These are phyloP conservation scores for Protomyctophum bolini DNA, from an alignment of 2,113 vertebrate genomes.

Conservation along the genomic window DNA sequence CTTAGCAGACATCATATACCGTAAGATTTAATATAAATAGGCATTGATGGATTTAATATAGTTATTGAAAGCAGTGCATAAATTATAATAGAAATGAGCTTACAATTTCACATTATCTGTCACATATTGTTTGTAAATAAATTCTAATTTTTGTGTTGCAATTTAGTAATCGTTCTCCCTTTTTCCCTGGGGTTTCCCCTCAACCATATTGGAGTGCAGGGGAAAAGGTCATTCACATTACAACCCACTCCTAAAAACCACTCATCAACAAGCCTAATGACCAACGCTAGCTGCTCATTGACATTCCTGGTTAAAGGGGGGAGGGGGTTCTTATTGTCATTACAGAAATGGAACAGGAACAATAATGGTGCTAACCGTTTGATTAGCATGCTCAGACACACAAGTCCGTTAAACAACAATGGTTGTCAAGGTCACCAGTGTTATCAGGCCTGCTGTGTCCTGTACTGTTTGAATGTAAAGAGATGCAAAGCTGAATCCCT, in stretches of 20 bases:
- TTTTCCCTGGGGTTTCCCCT: too few relatives aligned
- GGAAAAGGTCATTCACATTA: conserved; percentile 15
- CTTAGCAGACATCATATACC: conserved; percentile 13
- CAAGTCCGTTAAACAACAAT: conserved; percentile 31
- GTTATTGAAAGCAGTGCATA: too few relatives aligned
- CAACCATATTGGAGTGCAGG: neutral
- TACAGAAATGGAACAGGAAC: conserved; percentile 10
- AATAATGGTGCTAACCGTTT: neutral
- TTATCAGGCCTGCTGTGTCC: conserved; percentile 21
- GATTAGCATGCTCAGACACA: conserved; percentile 6
- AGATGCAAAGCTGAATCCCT: too few relatives aligned
- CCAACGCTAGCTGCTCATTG: conserved; percentile 18
- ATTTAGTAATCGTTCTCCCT: too few relatives aligned
- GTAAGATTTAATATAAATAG: conserved; percentile 36
- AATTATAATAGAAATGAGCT: too few relatives aligned
- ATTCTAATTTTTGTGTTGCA: too few relatives aligned
- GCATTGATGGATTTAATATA: neutral
- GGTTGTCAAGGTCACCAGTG: conserved; percentile 23
- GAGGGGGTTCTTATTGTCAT: neutral
- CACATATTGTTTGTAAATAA: too few relatives aligned
- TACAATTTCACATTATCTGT: too few relatives aligned
- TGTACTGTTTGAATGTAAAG: neutral
- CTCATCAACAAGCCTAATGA: conserved; percentile 1
- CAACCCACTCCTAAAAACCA: conserved; percentile 20
- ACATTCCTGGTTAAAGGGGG: conserved; percentile 3